These are phyloP conservation scores for Taenaris catops DNA, from an alignment of 2,888 invertebrate species.

Conservation along the genomic window DNA sequence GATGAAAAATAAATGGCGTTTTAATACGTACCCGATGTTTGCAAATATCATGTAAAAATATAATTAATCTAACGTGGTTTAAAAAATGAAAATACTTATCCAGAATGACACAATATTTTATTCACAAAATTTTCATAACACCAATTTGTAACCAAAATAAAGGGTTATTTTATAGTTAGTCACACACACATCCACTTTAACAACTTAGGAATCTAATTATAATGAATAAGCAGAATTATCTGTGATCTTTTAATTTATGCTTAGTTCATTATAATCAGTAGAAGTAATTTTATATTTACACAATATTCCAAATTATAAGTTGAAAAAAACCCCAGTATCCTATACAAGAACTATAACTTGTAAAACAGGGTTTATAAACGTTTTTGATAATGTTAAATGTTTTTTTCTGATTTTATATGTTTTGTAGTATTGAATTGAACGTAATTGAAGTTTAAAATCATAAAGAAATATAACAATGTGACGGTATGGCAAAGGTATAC, in stretches of 20 bases:
- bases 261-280: slow-evolving; percentile 49
- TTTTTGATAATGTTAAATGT: not conserved
- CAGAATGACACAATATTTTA: slow-evolving; percentile 76
- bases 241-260: slow-evolving; percentile 33
- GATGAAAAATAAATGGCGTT: slow-evolving; percentile 43
- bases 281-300: slow-evolving; percentile 66
- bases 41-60: slow-evolving; percentile 20
- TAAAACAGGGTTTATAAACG: too few species aligned
- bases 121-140: slow-evolving; percentile 76
- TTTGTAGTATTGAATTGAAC: too few species aligned
- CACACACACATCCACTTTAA: slow-evolving; percentile 67
- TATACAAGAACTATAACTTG: slow-evolving; percentile 17
- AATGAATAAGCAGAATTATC: slow-evolving; percentile 45
- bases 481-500: too few species aligned
- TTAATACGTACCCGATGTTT: slow-evolving; percentile 13
- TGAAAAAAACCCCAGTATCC: slow-evolving; percentile 18
- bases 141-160: slow-evolving; percentile 78
- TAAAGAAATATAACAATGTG: too few species aligned
- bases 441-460: too few species aligned
- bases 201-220: slow-evolving; percentile 55
- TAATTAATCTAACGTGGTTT: slow-evolving; percentile 3
- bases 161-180: slow-evolving; percentile 72
- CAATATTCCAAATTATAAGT: slow-evolving; percentile 30
- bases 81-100: slow-evolving; percentile 27
- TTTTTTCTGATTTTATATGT: too few species aligned